Conservation (phyloP, 2,888 invertebrate genomes). For the Drosophila mimetica region DNA sequence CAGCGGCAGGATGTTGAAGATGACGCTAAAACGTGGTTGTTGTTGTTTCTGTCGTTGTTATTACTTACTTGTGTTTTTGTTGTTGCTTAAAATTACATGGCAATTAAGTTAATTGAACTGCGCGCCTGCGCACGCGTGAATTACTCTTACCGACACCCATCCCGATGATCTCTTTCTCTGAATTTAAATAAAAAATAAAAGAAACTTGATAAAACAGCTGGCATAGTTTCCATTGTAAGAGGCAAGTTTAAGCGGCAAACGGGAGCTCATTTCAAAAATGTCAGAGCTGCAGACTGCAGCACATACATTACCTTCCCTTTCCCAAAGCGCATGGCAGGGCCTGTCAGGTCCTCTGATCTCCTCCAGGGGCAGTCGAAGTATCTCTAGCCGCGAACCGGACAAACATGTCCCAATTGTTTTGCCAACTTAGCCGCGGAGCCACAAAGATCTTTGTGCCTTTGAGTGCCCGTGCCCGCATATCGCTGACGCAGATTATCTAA, state of each 20-base stretch:
- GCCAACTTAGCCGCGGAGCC: constrained; percentile 8
- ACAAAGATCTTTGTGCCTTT: constrained; percentile 8
- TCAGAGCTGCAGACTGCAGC: constrained; percentile 31
- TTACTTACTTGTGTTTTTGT: constrained; percentile 14
- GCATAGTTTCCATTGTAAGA: constrained; percentile 26
- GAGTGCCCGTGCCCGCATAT: constrained; percentile 53
- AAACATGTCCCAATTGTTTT: constrained; percentile 40
- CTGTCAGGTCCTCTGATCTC: constrained; percentile 7
- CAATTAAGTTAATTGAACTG: constrained; percentile 84
- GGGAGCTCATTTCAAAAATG: constrained; percentile 45
- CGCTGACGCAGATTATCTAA: constrained; percentile 66
- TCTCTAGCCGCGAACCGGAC: constrained; percentile 12
- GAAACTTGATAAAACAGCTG: constrained; percentile 5
- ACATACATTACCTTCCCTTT: constrained; percentile 26
- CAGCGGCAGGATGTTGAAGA: constrained; percentile 62
- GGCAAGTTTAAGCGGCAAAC: constrained; percentile 25
- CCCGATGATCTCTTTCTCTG: not conserved
- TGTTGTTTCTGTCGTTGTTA: constrained; percentile 28
- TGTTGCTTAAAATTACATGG: constrained; percentile 80
- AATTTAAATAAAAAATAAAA: not conserved
- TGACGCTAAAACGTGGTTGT: constrained; percentile 58
- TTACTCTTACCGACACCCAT: constrained; percentile 39
- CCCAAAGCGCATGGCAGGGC: constrained; percentile 11
- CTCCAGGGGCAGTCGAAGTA: constrained; percentile 2
- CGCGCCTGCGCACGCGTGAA: constrained; percentile 74